Evolutionary conservation across 2,113 vertebrate species (phyloP), one percentile per base, ranked within the genome.

Genomic region (Phaetusa simplex): DNA sequence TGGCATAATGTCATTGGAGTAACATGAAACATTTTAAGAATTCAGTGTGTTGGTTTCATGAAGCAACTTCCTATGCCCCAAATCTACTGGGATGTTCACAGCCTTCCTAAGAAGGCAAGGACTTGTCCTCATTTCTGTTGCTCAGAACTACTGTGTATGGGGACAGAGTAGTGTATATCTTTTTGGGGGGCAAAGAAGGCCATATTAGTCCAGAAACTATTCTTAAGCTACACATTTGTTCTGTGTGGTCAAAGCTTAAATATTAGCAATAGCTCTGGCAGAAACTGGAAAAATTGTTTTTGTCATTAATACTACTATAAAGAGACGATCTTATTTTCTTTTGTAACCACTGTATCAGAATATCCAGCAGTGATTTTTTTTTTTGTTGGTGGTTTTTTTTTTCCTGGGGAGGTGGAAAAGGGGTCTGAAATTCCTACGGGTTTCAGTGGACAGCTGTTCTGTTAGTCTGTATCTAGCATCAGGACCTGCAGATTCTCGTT

Each of bases 11-110:
- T 53, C 15, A 27, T 6, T 80, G 56, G 61, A 72, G 11, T 91
- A 69, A 26, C 11, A 5, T 45, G 45, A 89, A 86, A n/a, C 24
- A 16, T 82, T 76, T 61, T 29, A 40, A 70, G 53, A 89, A 83
- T 80, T 95, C 27, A 53, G 53, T 77, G 64, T 45, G 38, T 88
- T 93, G 34, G 86, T 87, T 94, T 86, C 29, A 2, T 61, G 82
- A 86, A 85, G 45, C 66, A 77, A 5, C 6, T 90, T 85, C 29
- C 27, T 76, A 0, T 72, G 70, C 23, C 30, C 16, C 34, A 72
- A 4, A 45, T 36, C 21, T 80, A 17, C 47, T 87, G 65, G 22
- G n/a, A 34, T 79, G 20, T 79, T 81, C 42, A 12, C 22, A 84
- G 32, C 22, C 50, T 94, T 88, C 74, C 47, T 50, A 30, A 78